Percentiles rank a stretch among this genome's conserved stretches.
phyloP scores from a whole-genome alignment of 2,888 invertebrate genomes.

The Dryobotodes eremita region DNA sequence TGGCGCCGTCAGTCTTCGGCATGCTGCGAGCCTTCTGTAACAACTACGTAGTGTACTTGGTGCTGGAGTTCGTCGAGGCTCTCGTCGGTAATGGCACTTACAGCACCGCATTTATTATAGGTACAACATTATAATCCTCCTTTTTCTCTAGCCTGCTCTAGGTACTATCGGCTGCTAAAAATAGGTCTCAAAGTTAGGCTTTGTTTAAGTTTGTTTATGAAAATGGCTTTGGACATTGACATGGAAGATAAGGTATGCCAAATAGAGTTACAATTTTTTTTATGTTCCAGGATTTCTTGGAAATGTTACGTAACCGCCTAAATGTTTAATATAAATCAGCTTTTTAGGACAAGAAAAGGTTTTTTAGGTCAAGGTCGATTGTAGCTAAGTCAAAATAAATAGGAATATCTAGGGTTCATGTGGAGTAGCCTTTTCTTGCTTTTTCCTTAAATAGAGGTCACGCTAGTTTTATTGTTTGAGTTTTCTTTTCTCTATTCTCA shows the following conservation, averaged over 20 bases:
- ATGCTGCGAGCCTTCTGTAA: constrained; percentile 75
- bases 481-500: neutral
- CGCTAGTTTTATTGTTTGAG: neutral
- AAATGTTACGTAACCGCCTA: neutral
- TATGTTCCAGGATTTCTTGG: neutral
- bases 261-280: neutral
- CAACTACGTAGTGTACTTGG: constrained; percentile 77
- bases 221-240: neutral
- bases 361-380: neutral
- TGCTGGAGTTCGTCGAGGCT: constrained; percentile 83
- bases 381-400: neutral
- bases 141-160: neutral
- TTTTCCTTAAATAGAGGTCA: no score
- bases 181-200: neutral
- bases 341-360: neutral
- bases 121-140: constrained; percentile 75
- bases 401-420: no score
- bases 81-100: constrained; percentile 82
- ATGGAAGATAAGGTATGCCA: neutral
- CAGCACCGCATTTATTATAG: constrained; percentile 86
- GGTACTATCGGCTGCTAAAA: neutral
- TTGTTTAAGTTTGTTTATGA: neutral
- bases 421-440: no score
- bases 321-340: neutral
- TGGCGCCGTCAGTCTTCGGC: constrained; percentile 89